Base-by-base conservation (phyloP, 2,113 vertebrate species). In the Tachycineta bicolor region DNA sequence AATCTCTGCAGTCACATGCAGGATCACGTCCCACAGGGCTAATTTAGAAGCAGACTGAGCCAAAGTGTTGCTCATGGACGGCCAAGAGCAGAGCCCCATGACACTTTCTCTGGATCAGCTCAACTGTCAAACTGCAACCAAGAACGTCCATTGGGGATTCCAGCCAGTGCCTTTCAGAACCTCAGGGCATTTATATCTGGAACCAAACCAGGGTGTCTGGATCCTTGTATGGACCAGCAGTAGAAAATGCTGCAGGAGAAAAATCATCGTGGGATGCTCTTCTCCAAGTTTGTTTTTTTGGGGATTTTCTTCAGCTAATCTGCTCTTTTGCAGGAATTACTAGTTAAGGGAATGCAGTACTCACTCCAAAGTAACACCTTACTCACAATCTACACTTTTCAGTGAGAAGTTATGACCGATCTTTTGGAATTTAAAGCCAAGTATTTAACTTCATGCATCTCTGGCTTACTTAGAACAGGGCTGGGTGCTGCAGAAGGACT, bases 31-130 rank as follows among this genome's bases (percentile, higher is more conserved):
- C 49, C 71, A 34, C 64, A 50, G 83, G 84, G 65, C 39, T 78
- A 8, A 63, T 92, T 71, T 75, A 71, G 56, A 44, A 81, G 52
- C 49, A 65, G 47, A 3, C 29, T 58, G 78, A 56, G 65, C 73
- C 71, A 68, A 68, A 77, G 10, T 21, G 20, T 50, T 76, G 49
- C 82, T 85, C 3, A 0, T 43, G 41, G 41, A 56, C 63, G 64
- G 87, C 10, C 10, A 49, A 47, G 50, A 75, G 2, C 47, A 64
- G 56, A 85, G 21, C 43, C 22, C 53, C 62, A 2, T 41, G 79
- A 68, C 69, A 28, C 62, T 90, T 90, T 75, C 62, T 82, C 74
- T 89, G 84, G 47, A 93, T 63, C 60, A 55, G 29, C 55, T 69
- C 68, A 50, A 1, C 63, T 34, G 62, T 82, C 53, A 71, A 46